phyloP scores from a whole-genome alignment of 2,888 invertebrate species.

The Cheilosia soror region DNA sequence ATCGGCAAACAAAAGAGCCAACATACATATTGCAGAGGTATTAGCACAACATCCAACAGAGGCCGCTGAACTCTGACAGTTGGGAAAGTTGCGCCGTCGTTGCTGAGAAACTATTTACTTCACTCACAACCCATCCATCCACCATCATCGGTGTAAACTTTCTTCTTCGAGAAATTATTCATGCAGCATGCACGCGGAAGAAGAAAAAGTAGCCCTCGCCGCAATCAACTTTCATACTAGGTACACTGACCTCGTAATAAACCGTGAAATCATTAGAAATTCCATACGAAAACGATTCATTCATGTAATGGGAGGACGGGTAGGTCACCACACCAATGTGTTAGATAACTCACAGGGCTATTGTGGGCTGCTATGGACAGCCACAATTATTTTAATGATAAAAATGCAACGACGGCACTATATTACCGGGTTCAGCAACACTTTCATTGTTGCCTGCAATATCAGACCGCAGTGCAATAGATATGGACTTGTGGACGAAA shows the following conservation, averaged over 20 bases:
- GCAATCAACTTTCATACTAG: slow-evolving; percentile 65
- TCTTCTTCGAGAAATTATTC: slow-evolving; percentile 59
- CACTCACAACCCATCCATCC: slow-evolving; percentile 17
- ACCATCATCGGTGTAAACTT: slow-evolving; percentile 44
- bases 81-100: slow-evolving; percentile 61
- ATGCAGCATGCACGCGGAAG: slow-evolving; percentile 57
- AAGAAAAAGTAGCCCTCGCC: slow-evolving; percentile 31
- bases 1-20: slow-evolving; percentile 26
- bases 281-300: slow-evolving; percentile 50
- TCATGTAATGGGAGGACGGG: slow-evolving; percentile 34
- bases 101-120: slow-evolving; percentile 51
- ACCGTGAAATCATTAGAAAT: slow-evolving; percentile 60
- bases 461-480: slow-evolving; percentile 28
- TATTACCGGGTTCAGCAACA: slow-evolving; percentile 67
- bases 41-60: slow-evolving; percentile 9
- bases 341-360: slow-evolving; percentile 53
- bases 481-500: slow-evolving; percentile 18
- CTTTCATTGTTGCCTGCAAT: slow-evolving; percentile 37
- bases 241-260: slow-evolving; percentile 66
- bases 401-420: slow-evolving; percentile 15
- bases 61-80: slow-evolving; percentile 60
- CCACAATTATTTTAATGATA: neutral
- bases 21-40: neutral
- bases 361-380: slow-evolving; percentile 7
- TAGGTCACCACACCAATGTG: slow-evolving; percentile 7